Percentiles rank a stretch among this genome's conserved stretches.
Conservation (phyloP, 2,888 invertebrate genomes). For the Endotricha flammealis region DNA sequence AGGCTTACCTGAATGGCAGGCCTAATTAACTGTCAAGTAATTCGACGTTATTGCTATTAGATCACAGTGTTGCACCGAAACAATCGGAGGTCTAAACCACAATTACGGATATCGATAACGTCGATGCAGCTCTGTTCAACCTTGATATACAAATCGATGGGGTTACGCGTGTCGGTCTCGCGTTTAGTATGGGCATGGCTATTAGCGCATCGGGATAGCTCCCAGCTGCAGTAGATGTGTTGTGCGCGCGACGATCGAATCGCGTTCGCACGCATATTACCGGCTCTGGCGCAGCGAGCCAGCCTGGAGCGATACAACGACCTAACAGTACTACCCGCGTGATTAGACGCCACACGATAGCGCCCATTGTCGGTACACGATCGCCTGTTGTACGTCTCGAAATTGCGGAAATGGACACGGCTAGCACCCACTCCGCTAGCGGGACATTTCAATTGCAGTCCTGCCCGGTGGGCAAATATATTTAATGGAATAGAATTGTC, state of each 20-base stretch:
- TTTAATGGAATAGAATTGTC: slow-evolving; percentile 46
- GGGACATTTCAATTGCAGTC: slow-evolving; percentile 74
- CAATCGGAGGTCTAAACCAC: slow-evolving; percentile 24
- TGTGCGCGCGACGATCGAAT: slow-evolving; percentile 51
- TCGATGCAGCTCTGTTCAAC: slow-evolving; percentile 15
- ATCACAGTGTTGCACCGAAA: slow-evolving; percentile 32
- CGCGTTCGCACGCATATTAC: slow-evolving; percentile 76
- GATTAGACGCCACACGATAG: slow-evolving; percentile 77
- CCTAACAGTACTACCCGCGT: slow-evolving; percentile 70
- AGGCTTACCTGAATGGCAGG: slow-evolving; percentile 56
- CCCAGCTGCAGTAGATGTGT: slow-evolving; percentile 22
- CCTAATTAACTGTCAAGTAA: slow-evolving; percentile 74
- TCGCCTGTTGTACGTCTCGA: slow-evolving; percentile 70
- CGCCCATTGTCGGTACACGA: slow-evolving; percentile 74
- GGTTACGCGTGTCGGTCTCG: slow-evolving; percentile 16
- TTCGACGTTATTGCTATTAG: slow-evolving; percentile 56
- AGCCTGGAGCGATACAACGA: slow-evolving; percentile 55
- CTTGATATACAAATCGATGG: slow-evolving; percentile 11
- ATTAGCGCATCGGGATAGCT: slow-evolving; percentile 44
- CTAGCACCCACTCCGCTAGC: slow-evolving; percentile 66
- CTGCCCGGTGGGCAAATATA: slow-evolving; percentile 51
- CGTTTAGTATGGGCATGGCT: slow-evolving; percentile 34
- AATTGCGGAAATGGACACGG: slow-evolving; percentile 74
- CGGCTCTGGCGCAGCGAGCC: slow-evolving; percentile 33
- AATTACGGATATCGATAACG: slow-evolving; percentile 23